Base-by-base conservation (phyloP, 2,113 vertebrate genomes). In the Pipra filicauda region DNA sequence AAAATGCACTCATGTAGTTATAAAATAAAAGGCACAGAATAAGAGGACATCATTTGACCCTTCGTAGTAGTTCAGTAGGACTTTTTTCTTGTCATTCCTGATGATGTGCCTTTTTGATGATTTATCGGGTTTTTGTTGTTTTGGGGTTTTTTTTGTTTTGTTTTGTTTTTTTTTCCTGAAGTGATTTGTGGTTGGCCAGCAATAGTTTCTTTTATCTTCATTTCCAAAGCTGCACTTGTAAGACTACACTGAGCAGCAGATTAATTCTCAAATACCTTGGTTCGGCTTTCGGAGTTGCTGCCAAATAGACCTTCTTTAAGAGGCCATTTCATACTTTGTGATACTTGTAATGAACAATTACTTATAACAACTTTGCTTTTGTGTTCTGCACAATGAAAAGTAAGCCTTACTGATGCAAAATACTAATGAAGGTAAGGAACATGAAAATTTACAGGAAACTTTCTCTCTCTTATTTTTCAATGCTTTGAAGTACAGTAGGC, bases 201-300 rank as follows among this genome's bases (percentile, higher is more conserved):
- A 85, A 92, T 90, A 91, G 59, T 84, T 95, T 95, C 96, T 97
- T 98, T 98, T 98, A 98, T 98, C 97, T 98, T 93, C 43, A 72
- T 88, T 95, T 97, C 97, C 97, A 98, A 98, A 98, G 97, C 97
- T 97, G 86, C 95, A 96, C 96, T 98, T 98, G 97, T 98, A 98
- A 98, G 96, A 97, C 96, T 95, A 98, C 98, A 98, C 98, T 99
- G 98, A 98, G 97, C 95, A 97, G 96, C 96, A 97, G 98, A 99
- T 98, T 99, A 99, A 97, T 98, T 95, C 91, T 97, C 97, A 98
- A 98, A 98, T 98, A 98, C 97, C 97, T 98, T 98, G 97, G 98
- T 98, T 99, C 98, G 94, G 92, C 95, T 99, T 99, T 98, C 98
- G 88, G 48, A 89, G 96, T 96, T 65, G 83, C 97, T 98, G 98